Conservation (phyloP, 2,797 vertebrate species). For the Adrianichthys oophorus region DNA sequence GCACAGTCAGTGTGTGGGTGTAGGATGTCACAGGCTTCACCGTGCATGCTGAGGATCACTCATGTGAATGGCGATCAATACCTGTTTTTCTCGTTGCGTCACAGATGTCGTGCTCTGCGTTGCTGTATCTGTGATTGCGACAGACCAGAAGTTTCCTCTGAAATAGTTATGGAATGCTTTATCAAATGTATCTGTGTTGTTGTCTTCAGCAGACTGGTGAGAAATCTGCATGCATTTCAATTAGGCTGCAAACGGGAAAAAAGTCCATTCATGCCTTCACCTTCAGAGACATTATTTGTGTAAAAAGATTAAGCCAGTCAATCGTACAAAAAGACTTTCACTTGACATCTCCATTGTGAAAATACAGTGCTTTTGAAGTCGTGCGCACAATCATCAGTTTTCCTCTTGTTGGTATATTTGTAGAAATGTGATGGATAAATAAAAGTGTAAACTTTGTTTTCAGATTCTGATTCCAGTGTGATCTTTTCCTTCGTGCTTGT, state of each 20-base stretch:
- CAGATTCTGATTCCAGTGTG: constrained; percentile 9
- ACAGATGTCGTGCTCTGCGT: constrained; percentile 35
- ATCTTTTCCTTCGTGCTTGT: not conserved
- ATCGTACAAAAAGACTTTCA: constrained; percentile 19
- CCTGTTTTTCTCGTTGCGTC: constrained; percentile 58
- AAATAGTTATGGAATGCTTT: constrained; percentile 3
- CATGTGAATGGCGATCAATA: constrained; percentile 43
- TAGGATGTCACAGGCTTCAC: constrained; percentile 28
- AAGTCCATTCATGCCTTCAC: not conserved
- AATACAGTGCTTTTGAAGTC: constrained; percentile 58
- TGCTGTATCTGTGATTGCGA: constrained; percentile 37
- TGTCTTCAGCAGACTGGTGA: constrained; percentile 9
- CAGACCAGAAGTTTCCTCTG: constrained; percentile 14
- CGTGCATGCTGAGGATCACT: constrained; percentile 38
- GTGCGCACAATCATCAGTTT: constrained; percentile 60
- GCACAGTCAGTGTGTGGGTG: constrained; percentile 11
- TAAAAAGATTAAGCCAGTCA: constrained; percentile 29
- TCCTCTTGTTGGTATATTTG: constrained; percentile 50
- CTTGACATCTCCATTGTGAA: constrained; percentile 63
- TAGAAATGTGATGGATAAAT: constrained; percentile 56
- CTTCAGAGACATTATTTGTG: constrained; percentile 6
- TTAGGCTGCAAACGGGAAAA: constrained; percentile 9
- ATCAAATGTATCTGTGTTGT: constrained; percentile 12
- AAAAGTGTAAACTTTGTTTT: constrained; percentile 41
- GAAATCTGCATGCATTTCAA: constrained; percentile 42